These are phyloP conservation scores for Pachliopta kotzebuea DNA, from an alignment of 2,888 invertebrate species.

Conservation along the genomic window DNA sequence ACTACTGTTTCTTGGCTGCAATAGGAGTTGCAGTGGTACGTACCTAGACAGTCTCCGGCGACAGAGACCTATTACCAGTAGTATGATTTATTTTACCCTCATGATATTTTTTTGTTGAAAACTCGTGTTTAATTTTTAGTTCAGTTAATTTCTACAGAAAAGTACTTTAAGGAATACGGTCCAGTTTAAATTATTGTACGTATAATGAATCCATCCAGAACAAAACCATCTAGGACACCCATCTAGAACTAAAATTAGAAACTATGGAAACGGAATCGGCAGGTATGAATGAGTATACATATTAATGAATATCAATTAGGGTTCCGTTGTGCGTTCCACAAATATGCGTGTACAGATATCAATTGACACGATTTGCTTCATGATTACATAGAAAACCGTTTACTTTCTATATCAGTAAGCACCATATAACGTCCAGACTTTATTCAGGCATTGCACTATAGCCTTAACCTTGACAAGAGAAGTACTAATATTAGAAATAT, in stretches of 20 bases:
- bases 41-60: no score
- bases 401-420: constrained; percentile 52
- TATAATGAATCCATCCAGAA: not conserved
- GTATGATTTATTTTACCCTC: no score
- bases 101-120: no score
- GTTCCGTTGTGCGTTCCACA: constrained; percentile 31
- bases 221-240: no score
- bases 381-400: constrained; percentile 60
- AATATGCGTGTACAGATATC: constrained; percentile 39
- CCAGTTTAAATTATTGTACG: not conserved
- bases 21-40: no score
- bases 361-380: constrained; percentile 70
- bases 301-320: constrained; percentile 16
- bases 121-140: no score
- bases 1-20: no score
- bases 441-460: constrained; percentile 49
- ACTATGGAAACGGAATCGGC: not conserved
- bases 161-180: not conserved
- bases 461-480: constrained; percentile 51
- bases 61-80: no score
- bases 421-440: constrained; percentile 58
- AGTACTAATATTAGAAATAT: constrained; percentile 20
- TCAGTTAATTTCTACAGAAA: no score
- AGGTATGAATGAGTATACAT: not conserved
- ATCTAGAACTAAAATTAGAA: not conserved